Evolutionary conservation across 30 jellyfish, hydroid and myxozoan species (phyloP).

Genomic region (Nemopilema nomurai): DNA sequence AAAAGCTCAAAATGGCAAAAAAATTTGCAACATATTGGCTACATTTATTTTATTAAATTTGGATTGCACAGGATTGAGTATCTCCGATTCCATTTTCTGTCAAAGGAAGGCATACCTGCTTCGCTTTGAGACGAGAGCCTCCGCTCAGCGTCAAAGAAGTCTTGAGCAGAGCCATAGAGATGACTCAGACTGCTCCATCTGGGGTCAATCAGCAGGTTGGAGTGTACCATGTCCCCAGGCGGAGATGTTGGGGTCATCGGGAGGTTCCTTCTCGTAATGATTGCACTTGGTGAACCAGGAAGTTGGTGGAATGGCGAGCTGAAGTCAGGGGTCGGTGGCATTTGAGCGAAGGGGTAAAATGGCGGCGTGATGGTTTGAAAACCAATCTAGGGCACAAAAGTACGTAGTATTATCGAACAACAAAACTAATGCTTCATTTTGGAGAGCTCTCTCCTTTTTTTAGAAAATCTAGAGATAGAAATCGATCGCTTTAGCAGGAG

Average conservation of each 20-base stretch:
- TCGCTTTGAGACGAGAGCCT: slow-evolving; percentile 45
- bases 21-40: too few species aligned
- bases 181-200: slow-evolving; percentile 87
- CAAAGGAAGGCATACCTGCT: slow-evolving; percentile 38
- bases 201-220: slow-evolving; percentile 81
- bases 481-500: too few species aligned
- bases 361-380: slow-evolving; percentile 34
- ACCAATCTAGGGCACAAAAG: slow-evolving; percentile 2
- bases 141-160: slow-evolving; percentile 65
- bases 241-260: slow-evolving; percentile 74
- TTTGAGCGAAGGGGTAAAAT: slow-evolving; percentile 52
- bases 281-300: slow-evolving; percentile 61
- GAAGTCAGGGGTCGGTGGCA: slow-evolving; percentile 77
- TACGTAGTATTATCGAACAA: too few species aligned
- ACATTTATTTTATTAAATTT: too few species aligned
- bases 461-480: too few species aligned
- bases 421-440: not conserved
- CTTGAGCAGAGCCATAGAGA: slow-evolving; percentile 70
- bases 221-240: slow-evolving; percentile 35
- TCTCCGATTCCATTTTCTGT: not conserved
- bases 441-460: too few species aligned
- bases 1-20: too few species aligned
- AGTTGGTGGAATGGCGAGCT: slow-evolving; percentile 58
- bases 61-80: too few species aligned
- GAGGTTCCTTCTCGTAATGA: slow-evolving; percentile 77